Evolutionary conservation across 2,888 invertebrate species (phyloP), one percentile per base, ranked within the genome.

Genomic region (Rosalia funebris): DNA sequence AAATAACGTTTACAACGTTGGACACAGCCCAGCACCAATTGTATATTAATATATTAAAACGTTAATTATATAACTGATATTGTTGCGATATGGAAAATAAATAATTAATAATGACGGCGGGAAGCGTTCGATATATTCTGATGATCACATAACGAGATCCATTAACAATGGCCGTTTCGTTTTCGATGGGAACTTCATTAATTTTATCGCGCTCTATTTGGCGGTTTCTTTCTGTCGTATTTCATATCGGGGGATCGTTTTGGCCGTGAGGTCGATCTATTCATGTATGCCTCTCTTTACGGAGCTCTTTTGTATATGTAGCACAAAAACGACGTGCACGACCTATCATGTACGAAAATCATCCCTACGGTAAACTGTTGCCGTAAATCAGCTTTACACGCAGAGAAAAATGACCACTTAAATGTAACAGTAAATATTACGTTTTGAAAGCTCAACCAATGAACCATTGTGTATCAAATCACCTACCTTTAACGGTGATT

Each of bases 21-120:
- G n/a, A n/a, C 3, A 16, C 31, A 39, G 20, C 12, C 14, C 50
- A 16, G 2, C 15, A 48, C 3, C 14, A 14, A 25, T n/a, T 14
- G 50, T 39, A 20, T 25, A 20, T 25, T 50, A 20, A 20, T 25
- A 50, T 39, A 50, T 50, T 39, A 50, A 50, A 50, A 50, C 36
- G 25, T 50, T 50, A 50, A 50, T 50, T 50, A 50, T 39, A 39
- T 50, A 20, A 25, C 31, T 11, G 50, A 50, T 20, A 39, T 11
- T 25, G 50, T n/a, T n/a, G n/a, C n/a, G n/a, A n/a, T 19, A 50
- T 39, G 25, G 36, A 37, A 50, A 39, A 39, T 50, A 39, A 37
- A 50, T 50, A 48, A 48, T 37, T 48, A 37, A 48, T 37, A 36
- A 48, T n/a, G 11, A 48, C 19, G 11, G 19, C 32, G 17, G 19